Evolutionary conservation across 2,797 vertebrate species (phyloP).

Genomic region (Emydoidea blandingii): DNA sequence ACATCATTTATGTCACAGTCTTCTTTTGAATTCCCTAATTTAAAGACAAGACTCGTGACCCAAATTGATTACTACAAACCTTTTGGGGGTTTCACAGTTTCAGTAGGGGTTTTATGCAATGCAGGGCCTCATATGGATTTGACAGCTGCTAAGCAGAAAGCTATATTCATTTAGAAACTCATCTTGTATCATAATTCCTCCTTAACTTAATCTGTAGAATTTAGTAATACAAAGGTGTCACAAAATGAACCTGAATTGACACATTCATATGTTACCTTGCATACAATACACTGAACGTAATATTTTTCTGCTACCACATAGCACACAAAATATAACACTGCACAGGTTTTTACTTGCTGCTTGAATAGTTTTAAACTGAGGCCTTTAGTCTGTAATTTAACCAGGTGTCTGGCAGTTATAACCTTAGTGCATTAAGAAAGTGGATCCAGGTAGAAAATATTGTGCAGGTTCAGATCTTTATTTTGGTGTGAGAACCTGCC

Average conservation of each 20-base stretch:
- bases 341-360: neutral
- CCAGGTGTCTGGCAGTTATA: neutral
- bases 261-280: neutral
- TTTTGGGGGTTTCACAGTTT: conserved; percentile 30
- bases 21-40: conserved; percentile 3
- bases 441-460: neutral
- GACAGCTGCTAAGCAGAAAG: conserved; percentile 26
- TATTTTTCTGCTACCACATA: neutral
- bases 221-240: neutral
- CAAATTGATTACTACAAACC: neutral
- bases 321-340: neutral
- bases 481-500: neutral
- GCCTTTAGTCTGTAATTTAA: neutral
- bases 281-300: neutral
- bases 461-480: neutral
- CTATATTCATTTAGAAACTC: conserved; percentile 20
- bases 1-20: neutral
- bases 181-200: neutral
- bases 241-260: neutral
- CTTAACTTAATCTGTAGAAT: conserved; percentile 20
- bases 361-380: neutral
- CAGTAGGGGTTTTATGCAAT: conserved; percentile 1
- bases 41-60: neutral
- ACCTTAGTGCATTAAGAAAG: neutral
- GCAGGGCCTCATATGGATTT: conserved; percentile 32